Evolutionary conservation across 2,888 invertebrate species (phyloP).

Genomic region (Synergus umbraculus): DNA sequence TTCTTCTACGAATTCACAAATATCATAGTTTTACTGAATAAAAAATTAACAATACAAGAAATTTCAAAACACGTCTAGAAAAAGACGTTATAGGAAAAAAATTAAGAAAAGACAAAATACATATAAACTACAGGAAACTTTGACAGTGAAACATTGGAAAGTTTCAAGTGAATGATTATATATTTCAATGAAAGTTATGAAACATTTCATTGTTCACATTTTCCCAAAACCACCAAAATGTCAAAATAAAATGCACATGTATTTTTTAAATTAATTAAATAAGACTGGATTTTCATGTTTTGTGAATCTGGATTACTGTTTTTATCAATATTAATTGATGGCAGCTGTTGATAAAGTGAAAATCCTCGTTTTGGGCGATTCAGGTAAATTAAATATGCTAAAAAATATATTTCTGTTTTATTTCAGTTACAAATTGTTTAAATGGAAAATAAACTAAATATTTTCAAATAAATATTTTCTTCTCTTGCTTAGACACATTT

Average conservation of each 20-base stretch:
- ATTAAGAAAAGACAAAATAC: no score
- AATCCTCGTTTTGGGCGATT: constrained; percentile 94
- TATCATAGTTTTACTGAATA: no score
- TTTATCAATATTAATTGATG: constrained; percentile 78
- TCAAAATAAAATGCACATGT: constrained; percentile 35
- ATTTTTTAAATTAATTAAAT: neutral
- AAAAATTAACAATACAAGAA: no score
- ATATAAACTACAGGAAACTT: no score
- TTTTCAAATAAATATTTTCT: neutral
- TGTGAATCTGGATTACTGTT: no score
- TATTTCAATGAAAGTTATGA: no score
- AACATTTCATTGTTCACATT: no score
- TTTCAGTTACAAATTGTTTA: neutral
- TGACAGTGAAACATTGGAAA: no score
- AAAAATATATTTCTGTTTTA: neutral
- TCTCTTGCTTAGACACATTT: neutral
- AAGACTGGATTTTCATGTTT: constrained; percentile 5
- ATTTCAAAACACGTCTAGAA: no score
- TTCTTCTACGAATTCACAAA: no score
- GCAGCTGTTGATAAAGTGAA: constrained; percentile 93
- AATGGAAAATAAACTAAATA: neutral
- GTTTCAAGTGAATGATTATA: no score
- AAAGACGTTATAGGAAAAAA: no score
- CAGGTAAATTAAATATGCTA: constrained; percentile 80
- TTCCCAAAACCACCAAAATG: neutral